Conservation (phyloP, 37 sponge, comb jelly and placozoan genomes). For the Oopsacas minuta region DNA sequence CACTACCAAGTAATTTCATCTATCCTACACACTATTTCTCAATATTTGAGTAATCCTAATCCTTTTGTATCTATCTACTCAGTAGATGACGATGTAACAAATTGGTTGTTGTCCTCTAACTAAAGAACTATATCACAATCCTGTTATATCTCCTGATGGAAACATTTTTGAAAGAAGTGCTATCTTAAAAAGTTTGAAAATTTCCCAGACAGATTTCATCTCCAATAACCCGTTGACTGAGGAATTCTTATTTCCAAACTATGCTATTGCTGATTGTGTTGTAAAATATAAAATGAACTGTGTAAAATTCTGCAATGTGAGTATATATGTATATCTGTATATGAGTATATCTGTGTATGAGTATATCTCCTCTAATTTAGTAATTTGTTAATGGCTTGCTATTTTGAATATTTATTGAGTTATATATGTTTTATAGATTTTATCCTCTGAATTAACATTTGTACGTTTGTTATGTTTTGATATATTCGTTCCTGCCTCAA, state of each 20-base stretch:
- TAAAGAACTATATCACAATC: not conserved
- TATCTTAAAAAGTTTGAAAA: not conserved
- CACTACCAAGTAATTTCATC: too few relatives aligned
- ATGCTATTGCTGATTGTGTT: not conserved
- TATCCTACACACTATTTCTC: not conserved
- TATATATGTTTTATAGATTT: too few relatives aligned
- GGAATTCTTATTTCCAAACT: not conserved
- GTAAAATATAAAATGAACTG: not conserved
- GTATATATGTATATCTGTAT: too few relatives aligned
- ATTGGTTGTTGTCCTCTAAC: not conserved
- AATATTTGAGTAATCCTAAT: not conserved
- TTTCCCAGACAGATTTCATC: not conserved
- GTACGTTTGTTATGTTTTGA: too few relatives aligned
- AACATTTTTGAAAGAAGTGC: not conserved
- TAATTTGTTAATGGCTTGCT: too few relatives aligned
- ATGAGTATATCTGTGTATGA: too few relatives aligned
- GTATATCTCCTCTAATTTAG: too few relatives aligned
- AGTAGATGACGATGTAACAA: not conserved
- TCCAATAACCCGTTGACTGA: not conserved
- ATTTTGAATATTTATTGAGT: too few relatives aligned
- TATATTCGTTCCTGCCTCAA: too few relatives aligned
- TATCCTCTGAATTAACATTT: too few relatives aligned
- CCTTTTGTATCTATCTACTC: not conserved
- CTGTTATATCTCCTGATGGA: not conserved
- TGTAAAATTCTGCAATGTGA: too few relatives aligned